Base-by-base conservation (phyloP, 2,797 vertebrate species). In the Telmatherina bonti region DNA sequence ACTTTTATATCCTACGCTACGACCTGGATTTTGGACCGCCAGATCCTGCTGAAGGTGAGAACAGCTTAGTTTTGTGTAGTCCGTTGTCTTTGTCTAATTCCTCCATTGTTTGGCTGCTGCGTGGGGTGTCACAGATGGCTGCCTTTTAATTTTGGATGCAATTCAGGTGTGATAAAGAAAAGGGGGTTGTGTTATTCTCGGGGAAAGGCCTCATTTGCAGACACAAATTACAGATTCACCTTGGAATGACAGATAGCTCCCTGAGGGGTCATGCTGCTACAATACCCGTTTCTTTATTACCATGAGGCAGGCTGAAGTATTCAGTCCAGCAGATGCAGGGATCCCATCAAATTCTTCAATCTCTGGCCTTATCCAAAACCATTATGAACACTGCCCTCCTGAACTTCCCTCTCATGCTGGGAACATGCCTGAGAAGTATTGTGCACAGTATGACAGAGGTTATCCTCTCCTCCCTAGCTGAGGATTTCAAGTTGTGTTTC, bases 1-100 rank as follows among this genome's bases (percentile, higher is more conserved):
- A 99, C 93, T 99, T 98, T 91, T 98, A 98, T 93, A 96, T 97
- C 81, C 94, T 99, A 74, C 93, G 97, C 71, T 99, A 99, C 2
- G 96, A 97, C 86, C 94, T 99, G 88, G 97, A 99, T 88, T 99
- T 99, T 18, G 96, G 96, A 72, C 97, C 96, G 0, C 97, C 97
- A 12, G 97, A 99, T 90, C 96, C 98, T 52, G 96, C 95, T 20
- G 96, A 99, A 97, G 97, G 98, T 99, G 94, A 94, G 94, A 11
- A 43, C 57, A 60, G 33, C 6, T 60, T 53, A 36, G 1, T 51
- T 56, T 55, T 35, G 8, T 78, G 41, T 24, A 16, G 22, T 60
- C 55, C 47, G 22, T 65, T 79, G 30, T 79, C 76, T 79, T 76
- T 69, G 64, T 62, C 30, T 53, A 66, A 74, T 70, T 83, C 66